Evolutionary conservation across 1,140 invertebrate species (phyloP).

Genomic region (Vollenhovia emeryi): DNA sequence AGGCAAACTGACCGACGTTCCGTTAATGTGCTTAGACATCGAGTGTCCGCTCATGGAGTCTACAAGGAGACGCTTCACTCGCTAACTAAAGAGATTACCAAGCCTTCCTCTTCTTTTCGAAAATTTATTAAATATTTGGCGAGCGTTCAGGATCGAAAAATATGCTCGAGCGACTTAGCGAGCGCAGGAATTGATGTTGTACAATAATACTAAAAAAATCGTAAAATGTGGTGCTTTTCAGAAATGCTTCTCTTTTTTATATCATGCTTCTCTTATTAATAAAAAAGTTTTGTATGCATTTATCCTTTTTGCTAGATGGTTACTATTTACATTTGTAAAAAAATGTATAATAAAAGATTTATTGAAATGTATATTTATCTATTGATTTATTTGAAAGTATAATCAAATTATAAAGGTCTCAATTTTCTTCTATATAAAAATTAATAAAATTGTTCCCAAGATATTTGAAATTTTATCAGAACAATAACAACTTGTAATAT

Average conservation of each 20-base stretch:
- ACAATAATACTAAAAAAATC: not conserved
- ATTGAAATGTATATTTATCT: not conserved
- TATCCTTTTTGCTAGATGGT: not conserved
- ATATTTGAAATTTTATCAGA: not conserved
- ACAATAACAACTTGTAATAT: not conserved
- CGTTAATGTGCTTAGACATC: conserved; percentile 46
- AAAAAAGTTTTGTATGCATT: not conserved
- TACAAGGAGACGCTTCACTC: conserved; percentile 23
- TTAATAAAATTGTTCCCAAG: not conserved
- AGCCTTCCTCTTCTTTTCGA: conserved; percentile 34
- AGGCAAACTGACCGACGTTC: conserved; percentile 43
- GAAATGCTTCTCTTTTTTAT: not conserved
- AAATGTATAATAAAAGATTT: not conserved
- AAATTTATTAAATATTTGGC: conserved; percentile 59
- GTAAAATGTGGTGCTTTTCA: not conserved
- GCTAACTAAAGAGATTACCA: conserved; percentile 57
- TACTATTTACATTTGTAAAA: not conserved
- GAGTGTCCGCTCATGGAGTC: conserved; percentile 49
- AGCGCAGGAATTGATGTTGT: not conserved
- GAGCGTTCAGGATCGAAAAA: conserved; percentile 11
- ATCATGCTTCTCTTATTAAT: not conserved
- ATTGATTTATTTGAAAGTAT: not conserved
- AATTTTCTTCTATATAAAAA: not conserved
- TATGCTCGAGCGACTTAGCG: not conserved
- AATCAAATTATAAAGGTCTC: not conserved